Evolutionary conservation across 2,113 vertebrate species (phyloP).

Genomic region (Morone chrysops): DNA sequence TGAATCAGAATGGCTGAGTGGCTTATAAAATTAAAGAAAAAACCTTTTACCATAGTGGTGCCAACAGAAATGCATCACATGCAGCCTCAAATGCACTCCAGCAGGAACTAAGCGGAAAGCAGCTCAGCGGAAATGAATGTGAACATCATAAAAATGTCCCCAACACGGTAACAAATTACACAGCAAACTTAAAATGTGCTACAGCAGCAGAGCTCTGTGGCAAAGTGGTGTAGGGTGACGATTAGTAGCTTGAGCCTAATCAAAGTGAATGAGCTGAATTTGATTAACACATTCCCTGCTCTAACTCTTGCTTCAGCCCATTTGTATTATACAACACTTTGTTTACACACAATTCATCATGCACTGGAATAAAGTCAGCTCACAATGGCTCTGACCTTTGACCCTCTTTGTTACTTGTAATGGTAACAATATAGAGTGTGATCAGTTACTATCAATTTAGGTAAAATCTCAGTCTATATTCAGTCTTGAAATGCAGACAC

Average conservation of each 20-base stretch:
- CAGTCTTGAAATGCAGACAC: neutral
- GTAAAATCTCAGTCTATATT: neutral
- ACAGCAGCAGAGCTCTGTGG: slow-evolving; percentile 35
- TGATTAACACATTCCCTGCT: neutral
- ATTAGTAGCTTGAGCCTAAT: slow-evolving; percentile 14
- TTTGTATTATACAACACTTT: neutral
- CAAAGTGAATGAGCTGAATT: slow-evolving; percentile 12
- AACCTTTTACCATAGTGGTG: neutral
- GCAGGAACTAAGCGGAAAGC: slow-evolving; percentile 19
- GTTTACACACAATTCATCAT: neutral
- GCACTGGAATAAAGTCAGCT: neutral
- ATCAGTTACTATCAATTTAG: neutral
- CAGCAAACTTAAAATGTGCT: slow-evolving; percentile 32
- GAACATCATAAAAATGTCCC: slow-evolving; percentile 45
- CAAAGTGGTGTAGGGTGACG: neutral
- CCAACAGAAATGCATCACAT: slow-evolving; percentile 35
- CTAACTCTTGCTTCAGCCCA: neutral
- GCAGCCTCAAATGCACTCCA: slow-evolving; percentile 21
- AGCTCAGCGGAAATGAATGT: slow-evolving; percentile 41
- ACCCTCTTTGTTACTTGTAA: neutral
- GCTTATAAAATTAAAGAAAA: slow-evolving; percentile 20
- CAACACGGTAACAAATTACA: slow-evolving; percentile 29
- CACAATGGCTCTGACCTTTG: neutral
- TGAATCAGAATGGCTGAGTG: slow-evolving; percentile 46
- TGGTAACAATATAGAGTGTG: neutral